Evolutionary conservation across 2,888 invertebrate species (phyloP), one percentile per base, ranked within the genome.

Genomic region (Heliconius cydno): DNA sequence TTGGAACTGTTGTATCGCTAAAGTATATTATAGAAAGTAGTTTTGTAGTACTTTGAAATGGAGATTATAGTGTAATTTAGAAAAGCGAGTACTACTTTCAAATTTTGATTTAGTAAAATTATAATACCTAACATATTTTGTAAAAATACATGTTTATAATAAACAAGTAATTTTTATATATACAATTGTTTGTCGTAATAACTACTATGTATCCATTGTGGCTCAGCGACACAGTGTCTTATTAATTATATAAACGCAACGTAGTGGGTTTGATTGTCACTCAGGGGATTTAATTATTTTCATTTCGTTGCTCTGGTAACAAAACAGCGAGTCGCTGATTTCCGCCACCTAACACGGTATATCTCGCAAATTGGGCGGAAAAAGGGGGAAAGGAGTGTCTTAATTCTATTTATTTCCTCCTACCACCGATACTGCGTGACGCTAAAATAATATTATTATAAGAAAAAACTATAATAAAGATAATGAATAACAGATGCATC

Each of bases 401-500:
- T 57, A n/a, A 57, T 3, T 57, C 57, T 57, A 19, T 15, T n/a
- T 57, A 6, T 57, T 3, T 57, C 10, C 7, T 52, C 52, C 15
- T 19, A 22, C 13, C 13, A 13, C 15, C 15, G 46, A 15, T 46
- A 46, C 13, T 2, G 13, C 13, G 46, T 46, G 22, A 57, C n/a
- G 0, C 7, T n/a, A 60, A n/a, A 60, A 60, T 9, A n/a, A n/a
- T 0, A 28, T 65, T 28, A 65, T 65, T 28, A 65, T 65, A 65
- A 30, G 19, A 46, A 28, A 10, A 72, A 22, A 22, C 3, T n/a
- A 46, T 28, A 72, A 30, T 72, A 1, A 12, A 4, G n/a, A 34
- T 34, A 72, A 72, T 72, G 13, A 22, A 34, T 86, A 79, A 73
- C 88, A 94, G 95, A 95, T 93, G 93, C 91, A 91, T 93, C 94